These are phyloP conservation scores for Noctua pronuba DNA, from an alignment of 2,888 invertebrate genomes.

Conservation along the genomic window DNA sequence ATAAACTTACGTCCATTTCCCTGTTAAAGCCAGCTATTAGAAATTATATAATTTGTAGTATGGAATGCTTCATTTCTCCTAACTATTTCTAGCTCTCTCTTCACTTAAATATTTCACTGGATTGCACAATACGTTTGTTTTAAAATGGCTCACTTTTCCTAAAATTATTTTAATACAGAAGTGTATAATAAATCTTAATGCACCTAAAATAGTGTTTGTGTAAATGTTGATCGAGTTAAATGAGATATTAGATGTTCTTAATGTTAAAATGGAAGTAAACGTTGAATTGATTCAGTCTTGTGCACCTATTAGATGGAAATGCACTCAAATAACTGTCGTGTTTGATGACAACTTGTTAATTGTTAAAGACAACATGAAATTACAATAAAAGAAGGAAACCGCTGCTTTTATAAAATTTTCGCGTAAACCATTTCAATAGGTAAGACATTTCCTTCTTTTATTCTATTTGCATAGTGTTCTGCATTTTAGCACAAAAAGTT, in stretches of 20 bases:
- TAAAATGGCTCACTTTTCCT: slow-evolving; percentile 91
- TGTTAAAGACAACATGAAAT: slow-evolving; percentile 60
- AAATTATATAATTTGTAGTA: slow-evolving; percentile 86
- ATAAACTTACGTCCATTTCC: slow-evolving; percentile 88
- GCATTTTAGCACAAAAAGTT: slow-evolving; percentile 72
- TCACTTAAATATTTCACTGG: slow-evolving; percentile 89
- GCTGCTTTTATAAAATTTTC: slow-evolving; percentile 36
- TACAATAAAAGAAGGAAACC: slow-evolving; percentile 78
- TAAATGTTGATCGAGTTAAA: slow-evolving; percentile 75
- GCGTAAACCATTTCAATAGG: slow-evolving; percentile 49
- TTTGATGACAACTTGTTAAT: slow-evolving; percentile 67
- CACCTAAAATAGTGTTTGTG: slow-evolving; percentile 84
- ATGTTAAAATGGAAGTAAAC: slow-evolving; percentile 75
- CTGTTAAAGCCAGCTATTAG: slow-evolving; percentile 90
- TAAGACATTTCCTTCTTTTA: slow-evolving; percentile 79
- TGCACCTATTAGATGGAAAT: slow-evolving; percentile 82
- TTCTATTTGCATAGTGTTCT: slow-evolving; percentile 70
- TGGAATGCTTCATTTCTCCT: slow-evolving; percentile 90
- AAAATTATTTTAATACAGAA: slow-evolving; percentile 80
- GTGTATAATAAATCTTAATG: slow-evolving; percentile 80
- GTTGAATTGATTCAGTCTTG: slow-evolving; percentile 69
- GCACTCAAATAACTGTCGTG: slow-evolving; percentile 75
- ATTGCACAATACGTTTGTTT: slow-evolving; percentile 89
- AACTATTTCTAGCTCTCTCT: slow-evolving; percentile 88
- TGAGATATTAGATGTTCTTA: slow-evolving; percentile 72